Evolutionary conservation across 2,113 vertebrate species (phyloP), one percentile per base, ranked within the genome.

Genomic region (Malurus elegans): DNA sequence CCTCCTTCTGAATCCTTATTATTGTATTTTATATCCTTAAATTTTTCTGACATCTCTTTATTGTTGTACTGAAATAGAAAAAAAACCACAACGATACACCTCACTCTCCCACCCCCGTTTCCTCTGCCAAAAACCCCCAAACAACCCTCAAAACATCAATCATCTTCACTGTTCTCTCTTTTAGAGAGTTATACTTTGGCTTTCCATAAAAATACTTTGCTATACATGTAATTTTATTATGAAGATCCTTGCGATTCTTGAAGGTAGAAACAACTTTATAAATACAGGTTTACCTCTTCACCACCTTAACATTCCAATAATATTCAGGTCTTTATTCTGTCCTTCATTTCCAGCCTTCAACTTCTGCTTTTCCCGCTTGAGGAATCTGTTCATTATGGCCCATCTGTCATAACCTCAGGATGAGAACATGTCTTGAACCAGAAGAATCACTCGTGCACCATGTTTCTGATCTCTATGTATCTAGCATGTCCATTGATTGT

Each of bases 361-460:
- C 28, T 80, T 69, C 20, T 36, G 5, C 23, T 76, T 85, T 80
- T 70, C 34, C 17, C 25, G 25, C 47, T 74, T 85, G 36, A 78
- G 50, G 42, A 70, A 73, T 67, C 53, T 51, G 16, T 71, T 85
- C 31, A 18, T 74, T 84, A 29, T 40, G 42, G 34, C 23, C 44
- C 56, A 79, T 70, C 60, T 81, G 50, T 36, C 50, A 16, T 51
- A 48, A 10, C 44, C 83, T 83, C 0, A 1, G 54, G 61, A 79
- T 32, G 36, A 86, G 34, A 54, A 28, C 6, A 24, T 20, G 4
- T 75, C 58, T 58, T 90, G 50, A 76, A 58, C 57, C 40, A 21
- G 17, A 51, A 31, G 44, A 69, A 31, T 73, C 8, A 9, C 11
- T 69, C 3, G 0, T 54, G 21, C 16, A 11, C 50, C 1, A 1